Evolutionary conservation across 2,888 invertebrate genomes (phyloP).

Genomic region (Lasioglossum morio): DNA sequence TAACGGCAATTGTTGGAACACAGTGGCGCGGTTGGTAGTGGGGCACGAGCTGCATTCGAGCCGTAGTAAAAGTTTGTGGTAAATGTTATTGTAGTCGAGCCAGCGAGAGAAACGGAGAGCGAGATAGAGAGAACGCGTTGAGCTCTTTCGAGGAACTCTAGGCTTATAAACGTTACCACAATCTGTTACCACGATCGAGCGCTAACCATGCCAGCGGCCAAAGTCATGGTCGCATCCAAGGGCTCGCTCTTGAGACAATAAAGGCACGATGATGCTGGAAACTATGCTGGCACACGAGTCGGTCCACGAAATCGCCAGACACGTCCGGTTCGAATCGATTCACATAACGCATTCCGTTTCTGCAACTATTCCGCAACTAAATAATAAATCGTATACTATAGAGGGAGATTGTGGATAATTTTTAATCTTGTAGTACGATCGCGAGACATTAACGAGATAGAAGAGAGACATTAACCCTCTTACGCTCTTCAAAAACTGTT

Average conservation of each 20-base stretch:
- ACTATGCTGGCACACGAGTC: background rate
- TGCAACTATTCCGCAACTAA: too few species aligned
- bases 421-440: too few species aligned
- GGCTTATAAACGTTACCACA: conserved; percentile 70
- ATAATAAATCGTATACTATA: too few species aligned
- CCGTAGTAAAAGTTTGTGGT: conserved; percentile 72
- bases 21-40: conserved; percentile 36
- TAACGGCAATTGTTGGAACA: conserved; percentile 60
- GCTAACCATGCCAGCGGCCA: conserved; percentile 20
- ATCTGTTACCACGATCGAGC: conserved; percentile 70
- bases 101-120: background rate
- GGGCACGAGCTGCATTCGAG: conserved; percentile 51
- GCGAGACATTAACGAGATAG: too few species aligned
- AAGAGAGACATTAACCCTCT: too few species aligned
- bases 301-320: background rate
- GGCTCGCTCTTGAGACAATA: background rate
- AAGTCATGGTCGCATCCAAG: conserved; percentile 21
- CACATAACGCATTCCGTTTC: background rate
- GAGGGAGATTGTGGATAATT: too few species aligned
- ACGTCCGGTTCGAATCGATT: background rate
- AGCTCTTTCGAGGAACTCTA: conserved; percentile 65
- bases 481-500: too few species aligned
- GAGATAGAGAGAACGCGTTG: background rate
- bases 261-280: background rate
- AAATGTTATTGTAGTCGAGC: conserved; percentile 70